Percentiles rank a stretch among this genome's conserved stretches.
Evolutionary conservation across 2,888 invertebrate genomes (phyloP).

Genomic region (Conchocele bisecta): DNA sequence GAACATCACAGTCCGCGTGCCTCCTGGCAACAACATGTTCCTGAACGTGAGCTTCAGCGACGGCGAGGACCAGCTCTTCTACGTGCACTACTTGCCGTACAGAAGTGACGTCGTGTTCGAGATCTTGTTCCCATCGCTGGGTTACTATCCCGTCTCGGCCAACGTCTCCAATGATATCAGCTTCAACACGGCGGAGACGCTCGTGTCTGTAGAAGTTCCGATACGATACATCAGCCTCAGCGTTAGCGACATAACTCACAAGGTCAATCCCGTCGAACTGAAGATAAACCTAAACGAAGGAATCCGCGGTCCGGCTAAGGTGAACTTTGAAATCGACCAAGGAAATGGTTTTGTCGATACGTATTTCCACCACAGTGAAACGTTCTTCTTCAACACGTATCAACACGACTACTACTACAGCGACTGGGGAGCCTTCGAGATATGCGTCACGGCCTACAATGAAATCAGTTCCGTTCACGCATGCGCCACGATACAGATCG

Average conservation of each 20-base stretch:
- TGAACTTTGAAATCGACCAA: slow-evolving; percentile 70
- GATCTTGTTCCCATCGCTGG: slow-evolving; percentile 66
- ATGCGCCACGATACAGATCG: slow-evolving; percentile 72
- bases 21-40: slow-evolving; percentile 69
- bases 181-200: slow-evolving; percentile 41
- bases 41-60: slow-evolving; percentile 73
- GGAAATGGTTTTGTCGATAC: slow-evolving; percentile 69
- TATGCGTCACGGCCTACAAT: slow-evolving; percentile 73
- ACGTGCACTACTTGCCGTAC: slow-evolving; percentile 58
- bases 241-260: slow-evolving; percentile 66
- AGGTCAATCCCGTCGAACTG: slow-evolving; percentile 65
- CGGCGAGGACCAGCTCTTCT: slow-evolving; percentile 68
- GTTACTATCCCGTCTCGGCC: slow-evolving; percentile 69
- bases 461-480: slow-evolving; percentile 68
- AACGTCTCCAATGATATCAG: slow-evolving; percentile 75
- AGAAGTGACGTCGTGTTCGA: slow-evolving; percentile 55
- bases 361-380: slow-evolving; percentile 44
- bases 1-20: slow-evolving; percentile 67
- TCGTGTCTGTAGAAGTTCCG: slow-evolving; percentile 78
- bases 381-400: slow-evolving; percentile 62
- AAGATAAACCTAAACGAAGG: slow-evolving; percentile 72
- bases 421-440: slow-evolving; percentile 78
- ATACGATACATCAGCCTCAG: slow-evolving; percentile 59
- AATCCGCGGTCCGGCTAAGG: slow-evolving; percentile 64
- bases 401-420: slow-evolving; percentile 67